phyloP scores from a whole-genome alignment of 1,140 invertebrate genomes.

The Heliconius nattereri region DNA sequence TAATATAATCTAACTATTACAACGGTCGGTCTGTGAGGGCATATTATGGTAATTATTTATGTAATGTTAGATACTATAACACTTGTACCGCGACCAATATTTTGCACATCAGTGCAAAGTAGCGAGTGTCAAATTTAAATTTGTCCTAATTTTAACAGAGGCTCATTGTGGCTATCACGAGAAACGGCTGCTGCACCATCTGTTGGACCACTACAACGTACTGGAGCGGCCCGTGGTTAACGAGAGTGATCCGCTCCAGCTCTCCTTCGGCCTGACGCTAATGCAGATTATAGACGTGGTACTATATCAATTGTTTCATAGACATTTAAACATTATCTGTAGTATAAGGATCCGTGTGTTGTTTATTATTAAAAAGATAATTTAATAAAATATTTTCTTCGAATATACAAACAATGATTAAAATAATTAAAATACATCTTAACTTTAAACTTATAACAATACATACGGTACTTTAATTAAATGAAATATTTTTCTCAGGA shows the following conservation, averaged over 20 bases:
- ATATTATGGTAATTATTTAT: too few species aligned
- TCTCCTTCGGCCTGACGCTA: constrained; percentile 98
- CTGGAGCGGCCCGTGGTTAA: constrained; percentile 98
- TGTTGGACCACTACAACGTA: constrained; percentile 97
- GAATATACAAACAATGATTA: too few species aligned
- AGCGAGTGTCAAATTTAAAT: background rate
- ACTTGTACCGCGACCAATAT: too few species aligned
- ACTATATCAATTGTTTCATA: background rate
- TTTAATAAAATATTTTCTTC: background rate
- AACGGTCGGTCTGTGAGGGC: too few species aligned
- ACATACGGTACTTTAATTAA: constrained; percentile 11
- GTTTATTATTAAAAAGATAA: background rate
- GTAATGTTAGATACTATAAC: too few species aligned
- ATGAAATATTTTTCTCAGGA: constrained; percentile 83
- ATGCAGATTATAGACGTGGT: constrained; percentile 99
- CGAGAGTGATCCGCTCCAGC: constrained; percentile 96
- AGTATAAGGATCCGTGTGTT: background rate
- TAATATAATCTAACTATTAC: background rate
- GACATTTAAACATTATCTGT: background rate
- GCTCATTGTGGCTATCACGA: constrained; percentile 94
- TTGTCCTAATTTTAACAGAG: constrained; percentile 74
- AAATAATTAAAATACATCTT: too few species aligned
- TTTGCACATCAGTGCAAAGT: background rate
- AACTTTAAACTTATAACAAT: background rate
- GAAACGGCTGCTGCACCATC: constrained; percentile 94